Evolutionary conservation across 1,140 invertebrate genomes (phyloP), one percentile per base, ranked within the genome.

Genomic region (Pogonognathellus flavescens): DNA sequence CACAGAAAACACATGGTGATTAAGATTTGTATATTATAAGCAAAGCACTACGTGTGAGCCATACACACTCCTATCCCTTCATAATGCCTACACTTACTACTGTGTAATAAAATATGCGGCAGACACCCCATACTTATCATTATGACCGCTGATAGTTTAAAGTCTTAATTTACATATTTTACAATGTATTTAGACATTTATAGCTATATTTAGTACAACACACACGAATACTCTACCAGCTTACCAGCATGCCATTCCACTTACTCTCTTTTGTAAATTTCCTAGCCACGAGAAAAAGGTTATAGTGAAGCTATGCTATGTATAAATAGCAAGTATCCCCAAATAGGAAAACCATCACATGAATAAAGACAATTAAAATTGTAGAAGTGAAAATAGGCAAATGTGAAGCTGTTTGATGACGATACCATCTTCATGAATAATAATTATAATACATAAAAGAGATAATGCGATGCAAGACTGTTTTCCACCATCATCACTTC

Each of bases 131-230:
- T 41, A 41, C 31, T 41, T 41, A 41, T 41, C 31, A 41, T 41
- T 41, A 41, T 41, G 22, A 25, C 62, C 18, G 62, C 62, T 66
- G 62, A 66, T 66, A 66, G 25, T 66, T 66, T 66, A 66, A 66
- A 66, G 62, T 66, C 62, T 66, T 66, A 66, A 66, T 66, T 66
- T 41, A 41, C 22, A 25, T 66, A 20, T 66, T 25, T 66, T 41
- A 41, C 31, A 66, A 20, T 20, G 62, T 25, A 66, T 66, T 31
- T 66, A 66, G 25, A 4, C 25, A 66, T 25, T 66, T 66, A 66
- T 55, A 20, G 22, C 53, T 16, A 55, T 55, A 66, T 66, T 66
- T 66, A 66, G 25, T 10, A 66, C 62, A 66, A 9, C 11, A 20
- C 53, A 66, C 55, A 10, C 20, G 1, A 66, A 20, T 25, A 25